A percentile compares a stretch with the other conserved stretches of the same genome.
Conservation (phyloP, 2,797 vertebrate species). For the Leptatherina wallacei region DNA sequence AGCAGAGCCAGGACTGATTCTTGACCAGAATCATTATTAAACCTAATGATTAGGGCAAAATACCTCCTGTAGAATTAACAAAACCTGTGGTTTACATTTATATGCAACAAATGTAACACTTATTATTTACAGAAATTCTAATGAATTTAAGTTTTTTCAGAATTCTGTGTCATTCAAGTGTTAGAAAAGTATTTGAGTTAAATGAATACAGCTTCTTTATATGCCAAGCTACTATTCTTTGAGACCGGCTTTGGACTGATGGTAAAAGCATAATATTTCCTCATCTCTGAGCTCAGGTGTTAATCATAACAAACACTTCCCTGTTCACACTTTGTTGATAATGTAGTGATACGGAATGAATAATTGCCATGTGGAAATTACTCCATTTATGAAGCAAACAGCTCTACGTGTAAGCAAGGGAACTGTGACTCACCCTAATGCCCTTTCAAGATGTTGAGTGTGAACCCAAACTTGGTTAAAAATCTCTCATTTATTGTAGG, state of each 20-base stretch:
- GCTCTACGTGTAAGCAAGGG: conserved; percentile 8
- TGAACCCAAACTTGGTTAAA: conserved; percentile 33
- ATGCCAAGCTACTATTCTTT: neutral
- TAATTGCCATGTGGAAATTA: conserved; percentile 46
- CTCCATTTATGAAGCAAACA: conserved; percentile 19
- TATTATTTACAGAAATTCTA: neutral
- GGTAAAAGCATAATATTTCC: conserved; percentile 37
- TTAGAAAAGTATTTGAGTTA: neutral
- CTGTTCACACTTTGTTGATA: conserved; percentile 53
- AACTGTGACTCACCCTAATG: conserved; percentile 42
- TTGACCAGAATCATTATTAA: no score
- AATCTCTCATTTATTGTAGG: conserved; percentile 25
- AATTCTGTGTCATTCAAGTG: neutral
- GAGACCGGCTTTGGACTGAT: conserved; percentile 1
- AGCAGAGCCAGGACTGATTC: no score
- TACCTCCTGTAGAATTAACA: neutral
- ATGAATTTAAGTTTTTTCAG: neutral
- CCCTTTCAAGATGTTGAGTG: conserved; percentile 29
- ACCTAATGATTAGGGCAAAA: neutral
- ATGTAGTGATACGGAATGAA: conserved; percentile 58
- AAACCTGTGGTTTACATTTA: neutral
- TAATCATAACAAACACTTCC: conserved; percentile 58
- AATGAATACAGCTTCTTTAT: conserved; percentile 2
- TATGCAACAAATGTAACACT: neutral
- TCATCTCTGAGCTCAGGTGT: conserved; percentile 43